Evolutionary conservation across 2,113 vertebrate genomes (phyloP), one percentile per base, ranked within the genome.

Genomic region (Procapra przewalskii): DNA sequence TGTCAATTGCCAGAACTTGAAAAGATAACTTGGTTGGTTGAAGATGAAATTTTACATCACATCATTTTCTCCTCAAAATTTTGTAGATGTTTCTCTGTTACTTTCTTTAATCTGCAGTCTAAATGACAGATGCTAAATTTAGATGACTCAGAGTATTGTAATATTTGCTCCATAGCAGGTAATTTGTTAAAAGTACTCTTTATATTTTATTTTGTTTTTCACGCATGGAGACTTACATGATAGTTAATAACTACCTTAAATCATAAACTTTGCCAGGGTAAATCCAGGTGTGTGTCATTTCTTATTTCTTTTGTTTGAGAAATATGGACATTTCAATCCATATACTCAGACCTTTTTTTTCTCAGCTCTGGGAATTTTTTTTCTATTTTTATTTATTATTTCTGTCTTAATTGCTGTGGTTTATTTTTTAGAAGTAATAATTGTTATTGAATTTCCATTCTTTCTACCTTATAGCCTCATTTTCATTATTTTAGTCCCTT

Each of bases 61-160:
- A 91, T 87, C 11, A 85, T 91, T 90, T 95, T 45, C 7, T n/a
- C n/a, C 16, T 91, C 82, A 87, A 92, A 87, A 90, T 92, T 81
- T 71, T 67, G 48, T 80, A 54, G 55, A 31, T 45, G 6, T 52
- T 71, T 21, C 48, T 67, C n/a, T 75, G 15, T 91, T 81, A 55
- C 84, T 84, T 67, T 94, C 33, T 87, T 85, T 90, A 4, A 54
- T 36, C 59, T 31, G 16, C 4, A 25, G 4, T 94, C 80, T 85
- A 52, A 85, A 60, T 40, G 82, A 23, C 5, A 83, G 17, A 86
- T 1, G 21, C 16, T 77, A 87, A 81, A 82, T 88, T 88, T 79
- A 62, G 31, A 62, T 91, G 13, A 96, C 3, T 33, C 60, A 82
- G 52, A 71, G 5, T 80, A 59, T 13, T n/a, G 1, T 33, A 19